Base-by-base conservation (phyloP, 2,888 invertebrate genomes). In the Suillia variegata region DNA sequence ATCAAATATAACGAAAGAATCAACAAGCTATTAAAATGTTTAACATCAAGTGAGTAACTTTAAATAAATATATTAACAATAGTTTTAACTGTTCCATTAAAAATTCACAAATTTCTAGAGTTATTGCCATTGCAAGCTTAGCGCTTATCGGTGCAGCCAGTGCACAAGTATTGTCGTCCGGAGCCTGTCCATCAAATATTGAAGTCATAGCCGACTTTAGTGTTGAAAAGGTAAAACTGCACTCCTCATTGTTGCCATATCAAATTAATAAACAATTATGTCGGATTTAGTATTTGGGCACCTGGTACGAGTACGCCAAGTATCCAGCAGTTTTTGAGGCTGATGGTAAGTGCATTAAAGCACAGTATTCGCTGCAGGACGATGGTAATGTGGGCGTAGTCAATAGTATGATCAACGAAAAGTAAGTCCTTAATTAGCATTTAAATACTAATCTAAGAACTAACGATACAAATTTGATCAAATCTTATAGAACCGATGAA, bases 291-390 rank as follows among this genome's bases (percentile, higher is more conserved):
- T 89, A 88, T 71, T 71, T 88, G 67, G 91, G 91, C 33, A 86
- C 84, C 73, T 92, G 91, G 91, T 91, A 87, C 73, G 91, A 91
- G 78, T 86, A 85, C 10, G 87, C 89, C 75, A 86, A 88, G 69
- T 91, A 90, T 75, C 89, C 90, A 74, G 86, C 87, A 6, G 70
- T 89, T 34, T 89, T 89, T 76, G 87, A 91, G 77, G 78, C 88
- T 15, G 88, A 86, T 10, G 89, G 89, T n/a, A 87, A 87, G 73
- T 91, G 91, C 74, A 86, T 89, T 51, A 87, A 87, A 0, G 88
- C 90, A 0, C 84, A 85, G 62, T 90, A 89, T 77, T 76, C 74
- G 60, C 70, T 67, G 61, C 82, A 70, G 71, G 81, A 71, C 69
- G 85, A 82, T 55, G 83, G 83, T 0, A 73, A 78, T 22, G 79